Conservation (phyloP, 2,888 invertebrate species). For the Ochropleura leucogaster region DNA sequence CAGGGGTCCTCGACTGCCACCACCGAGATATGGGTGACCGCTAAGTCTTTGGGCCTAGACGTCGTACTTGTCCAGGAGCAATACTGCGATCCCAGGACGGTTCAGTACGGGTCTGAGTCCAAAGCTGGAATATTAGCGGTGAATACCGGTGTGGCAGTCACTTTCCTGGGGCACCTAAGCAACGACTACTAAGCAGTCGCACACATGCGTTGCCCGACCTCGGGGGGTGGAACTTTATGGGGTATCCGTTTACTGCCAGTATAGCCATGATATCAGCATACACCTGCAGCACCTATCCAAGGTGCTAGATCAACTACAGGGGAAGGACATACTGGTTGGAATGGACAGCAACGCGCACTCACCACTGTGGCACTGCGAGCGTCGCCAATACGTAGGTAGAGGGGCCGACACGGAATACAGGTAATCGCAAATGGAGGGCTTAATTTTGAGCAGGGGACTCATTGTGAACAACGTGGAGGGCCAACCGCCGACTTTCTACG, state of each 20-base stretch:
- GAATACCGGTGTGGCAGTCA: no score
- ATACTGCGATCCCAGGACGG: no score
- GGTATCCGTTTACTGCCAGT: no score
- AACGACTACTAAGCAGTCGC: no score
- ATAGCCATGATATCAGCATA: constrained; percentile 17
- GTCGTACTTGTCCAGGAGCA: no score
- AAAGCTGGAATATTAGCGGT: no score
- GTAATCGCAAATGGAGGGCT: not conserved
- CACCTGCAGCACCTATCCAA: constrained; percentile 47
- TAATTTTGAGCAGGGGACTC: not conserved
- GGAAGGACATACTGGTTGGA: constrained; percentile 29
- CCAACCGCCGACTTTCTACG: constrained; percentile 44
- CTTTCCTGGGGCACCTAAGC: no score
- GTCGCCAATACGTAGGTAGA: constrained; percentile 52
- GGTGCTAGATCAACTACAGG: constrained; percentile 32
- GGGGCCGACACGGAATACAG: constrained; percentile 25
- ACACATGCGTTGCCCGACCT: not conserved
- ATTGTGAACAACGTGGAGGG: not conserved
- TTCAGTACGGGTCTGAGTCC: no score
- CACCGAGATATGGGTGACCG: no score
- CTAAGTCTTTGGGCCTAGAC: no score
- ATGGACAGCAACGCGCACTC: constrained; percentile 67
- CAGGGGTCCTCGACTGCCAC: constrained; percentile 33
- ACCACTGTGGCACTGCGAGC: constrained; percentile 60
- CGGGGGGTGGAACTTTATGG: no score